Base-by-base conservation (phyloP, 2,888 invertebrate species). In the Sinohyriopsis cumingii region DNA sequence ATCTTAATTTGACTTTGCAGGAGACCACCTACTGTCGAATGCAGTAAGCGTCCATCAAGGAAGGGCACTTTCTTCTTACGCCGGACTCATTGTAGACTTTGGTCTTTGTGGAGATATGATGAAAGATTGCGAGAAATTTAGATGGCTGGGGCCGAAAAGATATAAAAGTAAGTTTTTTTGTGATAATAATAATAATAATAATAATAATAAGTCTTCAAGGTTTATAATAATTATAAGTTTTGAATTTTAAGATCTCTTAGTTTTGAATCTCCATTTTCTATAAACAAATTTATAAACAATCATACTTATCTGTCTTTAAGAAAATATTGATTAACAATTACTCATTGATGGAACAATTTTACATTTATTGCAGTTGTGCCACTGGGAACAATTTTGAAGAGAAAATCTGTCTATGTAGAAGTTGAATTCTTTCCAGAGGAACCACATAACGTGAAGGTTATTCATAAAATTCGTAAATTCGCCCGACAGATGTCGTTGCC, bases 81-180 rank as follows among this genome's bases (percentile, higher is more conserved):
- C 83, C 7, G 82, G 83, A 19, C 75, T 87, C 9, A 67, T 86
- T 12, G 69, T 82, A 2, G 84, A 82, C 9, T 85, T 85, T 67
- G 87, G 86, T 5, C 74, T 87, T 54, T 79, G 84, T 54, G 85
- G 85, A 7, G 83, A 83, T 63, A 82, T 84, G 75, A 87, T 87
- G 82, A 73, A 81, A n/a, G 82, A 83, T 45, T 86, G 86, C 60
- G 85, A 87, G 63, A 81, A 80, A 59, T 80, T 80, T 72, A 64
- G 86, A 54, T 84, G 84, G 84, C 79, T 87, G 80, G 87, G 87
- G 0, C 80, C 81, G 3, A 73, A 77, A 6, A 69, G 87, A 72
- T 86, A 84, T 62, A 81, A 77, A 72, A 73, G 86, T 84, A 68
- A 78, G 80, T 71, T n/a, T 45, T 45, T 45, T 45, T n/a, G 55